Base-by-base conservation (phyloP, 2,888 invertebrate genomes). In the Ptilodon capucinus region DNA sequence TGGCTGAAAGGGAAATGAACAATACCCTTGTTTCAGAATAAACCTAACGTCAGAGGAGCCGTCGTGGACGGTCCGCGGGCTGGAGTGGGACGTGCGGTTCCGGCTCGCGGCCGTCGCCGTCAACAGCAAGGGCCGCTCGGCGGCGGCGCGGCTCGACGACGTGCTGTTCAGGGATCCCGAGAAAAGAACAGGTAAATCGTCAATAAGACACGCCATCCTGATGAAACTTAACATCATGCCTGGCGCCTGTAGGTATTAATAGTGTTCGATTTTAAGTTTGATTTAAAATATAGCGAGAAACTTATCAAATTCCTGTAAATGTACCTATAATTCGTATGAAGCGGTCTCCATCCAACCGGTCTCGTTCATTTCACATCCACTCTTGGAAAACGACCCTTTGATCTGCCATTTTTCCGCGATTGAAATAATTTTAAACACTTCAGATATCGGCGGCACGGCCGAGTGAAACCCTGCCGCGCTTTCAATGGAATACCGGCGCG, bases 81-180 rank as follows among this genome's bases (percentile, higher is more conserved):
- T 96, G 70, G 96, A 96, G 84, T 93, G 95, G 58, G 96, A 95
- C 75, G 94, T 96, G 60, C 95, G 95, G 43, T 94, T 95, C 80
- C 93, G 95, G 68, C 93, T 96, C 57, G 94, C 93, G 42, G 95
- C 96, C 48, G 95, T 94, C 71, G 95, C 97, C 23, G 93, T 94
- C 71, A 97, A 97, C 92, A 93, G 94, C 68, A 97, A 97, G 83
- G 97, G 97, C 34, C 92, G 95, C 46, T 96, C 96, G 71, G 91
- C 92, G 46, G 93, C 94, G 11, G 94, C 95, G 56, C 89, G 93
- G 25, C 84, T 97, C 43, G 94, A 94, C 74, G 96, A 96, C 80
- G 93, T 97, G 64, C 94, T 95, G 43, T 95, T 96, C 84, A 92
- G 94, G 51, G 96, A 96, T 80, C 95, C 95, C 11, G 95, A 95